A percentile compares a stretch with the other conserved stretches of the same genome.
Conservation (phyloP, 2,797 vertebrate genomes). For the Coregonus sp. region DNA sequence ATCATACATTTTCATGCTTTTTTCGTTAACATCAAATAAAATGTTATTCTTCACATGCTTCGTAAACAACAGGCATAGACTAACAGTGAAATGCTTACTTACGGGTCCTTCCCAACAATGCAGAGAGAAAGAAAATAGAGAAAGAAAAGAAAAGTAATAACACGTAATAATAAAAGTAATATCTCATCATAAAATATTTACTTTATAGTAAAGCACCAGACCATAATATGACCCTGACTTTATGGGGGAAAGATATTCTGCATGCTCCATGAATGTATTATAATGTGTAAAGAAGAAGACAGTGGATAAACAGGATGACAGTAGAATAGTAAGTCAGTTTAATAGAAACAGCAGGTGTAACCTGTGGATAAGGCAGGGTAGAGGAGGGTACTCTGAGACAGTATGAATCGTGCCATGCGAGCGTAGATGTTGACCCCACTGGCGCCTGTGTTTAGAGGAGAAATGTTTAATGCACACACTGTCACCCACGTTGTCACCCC, state of each 20-base stretch:
- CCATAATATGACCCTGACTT: not conserved
- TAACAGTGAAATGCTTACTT: too few relatives aligned
- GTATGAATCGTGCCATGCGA: not conserved
- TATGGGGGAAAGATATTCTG: not conserved
- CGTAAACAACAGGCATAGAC: too few relatives aligned
- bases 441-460: not conserved
- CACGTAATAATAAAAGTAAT: too few relatives aligned
- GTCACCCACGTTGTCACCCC: not conserved
- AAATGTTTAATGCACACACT: constrained; percentile 2
- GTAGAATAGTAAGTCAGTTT: not conserved
- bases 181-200: not conserved
- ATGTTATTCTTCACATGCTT: too few relatives aligned
- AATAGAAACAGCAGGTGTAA: not conserved
- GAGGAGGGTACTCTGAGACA: not conserved
- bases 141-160: too few relatives aligned
- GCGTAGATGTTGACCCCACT: not conserved
- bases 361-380: not conserved
- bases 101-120: too few relatives aligned
- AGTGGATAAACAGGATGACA: not conserved
- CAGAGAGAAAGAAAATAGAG: too few relatives aligned
- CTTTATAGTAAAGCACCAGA: not conserved
- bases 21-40: too few relatives aligned
- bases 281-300: not conserved
- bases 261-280: not conserved
- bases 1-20: not conserved